Percentiles rank a stretch among this genome's conserved stretches.
phyloP scores from a whole-genome alignment of 2,113 vertebrate genomes.

The Myotis yumanensis region DNA sequence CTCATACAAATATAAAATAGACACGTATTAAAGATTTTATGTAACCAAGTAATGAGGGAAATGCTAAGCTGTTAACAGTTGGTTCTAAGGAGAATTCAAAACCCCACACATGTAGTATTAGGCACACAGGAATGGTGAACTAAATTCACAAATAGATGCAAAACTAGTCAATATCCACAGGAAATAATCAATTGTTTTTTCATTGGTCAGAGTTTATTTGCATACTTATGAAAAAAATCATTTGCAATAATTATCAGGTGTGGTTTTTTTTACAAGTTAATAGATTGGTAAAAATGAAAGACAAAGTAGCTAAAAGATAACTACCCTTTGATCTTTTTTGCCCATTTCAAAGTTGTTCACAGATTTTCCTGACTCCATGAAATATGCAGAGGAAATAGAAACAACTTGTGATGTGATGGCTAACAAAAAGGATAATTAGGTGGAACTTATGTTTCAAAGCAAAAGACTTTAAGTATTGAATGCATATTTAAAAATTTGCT shows the following conservation, averaged over 20 bases:
- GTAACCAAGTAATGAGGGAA: not conserved
- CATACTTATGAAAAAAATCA: not conserved
- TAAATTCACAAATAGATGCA: not conserved
- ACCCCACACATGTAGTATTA: not conserved
- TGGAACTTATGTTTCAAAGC: not conserved
- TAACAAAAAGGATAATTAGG: not conserved
- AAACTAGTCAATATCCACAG: not conserved
- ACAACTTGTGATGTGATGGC: not conserved
- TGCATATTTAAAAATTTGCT: not conserved
- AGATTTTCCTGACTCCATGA: not conserved
- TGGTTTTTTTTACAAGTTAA: not conserved
- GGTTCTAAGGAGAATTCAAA: not conserved
- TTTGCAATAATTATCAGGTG: not conserved
- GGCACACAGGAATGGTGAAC: not conserved
- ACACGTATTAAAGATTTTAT: not conserved
- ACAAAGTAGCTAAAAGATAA: not conserved
- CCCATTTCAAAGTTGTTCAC: not conserved
- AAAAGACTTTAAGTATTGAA: not conserved
- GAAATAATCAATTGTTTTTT: not conserved
- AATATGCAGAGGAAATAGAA: not conserved
- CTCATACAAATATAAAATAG: not conserved
- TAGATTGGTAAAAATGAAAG: not conserved
- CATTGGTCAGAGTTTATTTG: not conserved
- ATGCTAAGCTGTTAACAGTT: not conserved
- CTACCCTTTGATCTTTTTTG: not conserved